A percentile compares a stretch with the other conserved stretches of the same genome.
phyloP scores from a whole-genome alignment of 37 sponge, comb jelly and placozoan species.

The Geodia barretti region DNA sequence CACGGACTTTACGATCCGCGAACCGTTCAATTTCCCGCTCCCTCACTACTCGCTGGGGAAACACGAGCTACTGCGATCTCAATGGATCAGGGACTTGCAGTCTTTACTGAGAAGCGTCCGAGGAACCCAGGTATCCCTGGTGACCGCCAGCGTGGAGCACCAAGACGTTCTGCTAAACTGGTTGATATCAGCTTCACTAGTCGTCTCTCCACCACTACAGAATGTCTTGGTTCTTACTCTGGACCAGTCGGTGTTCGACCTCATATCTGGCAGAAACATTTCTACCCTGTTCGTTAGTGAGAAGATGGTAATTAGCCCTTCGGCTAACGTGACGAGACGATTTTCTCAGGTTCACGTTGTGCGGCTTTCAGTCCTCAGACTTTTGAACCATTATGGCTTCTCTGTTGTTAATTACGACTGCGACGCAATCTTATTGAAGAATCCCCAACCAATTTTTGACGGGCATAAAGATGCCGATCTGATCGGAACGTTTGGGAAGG shows the following conservation, averaged over 20 bases:
- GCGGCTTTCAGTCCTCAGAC: conserved; percentile 30
- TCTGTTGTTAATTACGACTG: conserved; percentile 50
- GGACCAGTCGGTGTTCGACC: conserved; percentile 8
- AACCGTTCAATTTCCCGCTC: conserved; percentile 39
- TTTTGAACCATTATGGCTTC: conserved; percentile 49
- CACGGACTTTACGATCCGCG: not conserved
- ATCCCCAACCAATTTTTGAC: conserved; percentile 39
- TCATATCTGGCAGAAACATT: not conserved
- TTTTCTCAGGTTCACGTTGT: conserved; percentile 56
- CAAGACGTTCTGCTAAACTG: conserved; percentile 45
- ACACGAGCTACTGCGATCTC: conserved; percentile 1
- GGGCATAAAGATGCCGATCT: conserved; percentile 20
- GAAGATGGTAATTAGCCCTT: conserved; percentile 27
- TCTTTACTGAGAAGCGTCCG: not conserved
- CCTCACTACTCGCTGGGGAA: conserved; percentile 32
- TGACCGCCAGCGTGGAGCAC: conserved; percentile 43
- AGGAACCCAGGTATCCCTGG: conserved; percentile 40
- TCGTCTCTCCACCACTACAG: conserved; percentile 18
- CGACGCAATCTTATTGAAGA: conserved; percentile 40
- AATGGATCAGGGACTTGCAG: conserved; percentile 15
- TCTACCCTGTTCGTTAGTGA: conserved; percentile 18
- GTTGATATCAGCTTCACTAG: conserved; percentile 32
- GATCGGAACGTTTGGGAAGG: conserved; percentile 55
- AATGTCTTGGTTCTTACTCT: conserved; percentile 44
- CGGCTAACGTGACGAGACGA: conserved; percentile 3